phyloP scores from a whole-genome alignment of 2,888 invertebrate genomes.

The Thereva nobilitata region DNA sequence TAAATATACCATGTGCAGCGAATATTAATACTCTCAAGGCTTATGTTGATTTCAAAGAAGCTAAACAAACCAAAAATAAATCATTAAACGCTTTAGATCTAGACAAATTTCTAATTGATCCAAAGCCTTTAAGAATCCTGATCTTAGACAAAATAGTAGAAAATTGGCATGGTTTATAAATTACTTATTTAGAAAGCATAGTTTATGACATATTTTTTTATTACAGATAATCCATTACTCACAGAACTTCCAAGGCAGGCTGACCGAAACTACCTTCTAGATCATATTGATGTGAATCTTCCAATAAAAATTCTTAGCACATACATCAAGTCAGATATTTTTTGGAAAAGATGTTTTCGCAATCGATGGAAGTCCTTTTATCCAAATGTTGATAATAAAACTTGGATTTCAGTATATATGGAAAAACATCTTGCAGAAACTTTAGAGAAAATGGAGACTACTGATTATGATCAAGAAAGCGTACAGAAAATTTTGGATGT shows the following conservation, averaged over 20 bases:
- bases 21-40: no score
- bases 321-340: conserved; percentile 54
- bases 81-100: conserved; percentile 40
- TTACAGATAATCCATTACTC: conserved; percentile 52
- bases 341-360: conserved; percentile 54
- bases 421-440: conserved; percentile 58
- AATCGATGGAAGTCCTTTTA: conserved; percentile 51
- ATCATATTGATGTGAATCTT: conserved; percentile 52
- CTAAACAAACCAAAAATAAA: no score
- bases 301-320: conserved; percentile 53
- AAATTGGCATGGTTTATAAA: conserved; percentile 53
- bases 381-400: conserved; percentile 41
- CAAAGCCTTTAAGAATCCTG: conserved; percentile 52
- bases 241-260: conserved; percentile 49
- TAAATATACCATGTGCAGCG: no score
- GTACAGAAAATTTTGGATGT: conserved; percentile 53
- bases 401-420: conserved; percentile 58
- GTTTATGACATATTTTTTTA: background rate
- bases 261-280: conserved; percentile 55
- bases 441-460: conserved; percentile 54
- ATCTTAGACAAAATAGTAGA: conserved; percentile 53
- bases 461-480: conserved; percentile 54
- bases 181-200: background rate
- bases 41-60: no score
- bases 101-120: conserved; percentile 48